These are phyloP conservation scores for Neolamprologus modestus DNA, from an alignment of 2,113 vertebrate species.

Conservation along the genomic window DNA sequence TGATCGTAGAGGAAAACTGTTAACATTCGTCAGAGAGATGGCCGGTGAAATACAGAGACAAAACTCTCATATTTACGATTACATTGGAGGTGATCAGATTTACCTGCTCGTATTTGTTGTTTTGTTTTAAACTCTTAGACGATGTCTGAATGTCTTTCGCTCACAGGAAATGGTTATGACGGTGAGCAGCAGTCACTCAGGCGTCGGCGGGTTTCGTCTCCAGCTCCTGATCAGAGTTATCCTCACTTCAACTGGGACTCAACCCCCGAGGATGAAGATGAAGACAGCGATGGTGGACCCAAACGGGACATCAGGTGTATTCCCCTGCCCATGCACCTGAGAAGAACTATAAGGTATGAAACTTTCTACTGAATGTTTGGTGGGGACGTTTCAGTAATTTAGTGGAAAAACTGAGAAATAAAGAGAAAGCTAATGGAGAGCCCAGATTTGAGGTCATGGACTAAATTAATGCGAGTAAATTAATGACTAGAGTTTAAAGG, in stretches of 20 bases:
- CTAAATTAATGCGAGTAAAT: neutral
- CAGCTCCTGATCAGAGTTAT: neutral
- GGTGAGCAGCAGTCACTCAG: conserved; percentile 33
- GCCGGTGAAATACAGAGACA: neutral
- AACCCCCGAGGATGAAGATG: neutral
- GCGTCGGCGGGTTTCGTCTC: conserved; percentile 5
- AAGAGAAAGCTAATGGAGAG: neutral
- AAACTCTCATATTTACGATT: neutral
- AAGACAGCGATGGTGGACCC: neutral
- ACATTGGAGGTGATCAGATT: neutral
- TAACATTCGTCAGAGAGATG: conserved; percentile 8
- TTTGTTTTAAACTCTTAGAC: neutral
- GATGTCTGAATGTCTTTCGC: neutral
- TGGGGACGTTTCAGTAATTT: neutral
- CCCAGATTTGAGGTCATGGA: neutral
- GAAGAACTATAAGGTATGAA: conserved; percentile 62
- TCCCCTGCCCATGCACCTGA: conserved; percentile 58
- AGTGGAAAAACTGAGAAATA: neutral
- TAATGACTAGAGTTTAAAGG: neutral
- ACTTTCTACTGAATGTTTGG: neutral
- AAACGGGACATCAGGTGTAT: conserved; percentile 27
- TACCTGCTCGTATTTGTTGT: neutral
- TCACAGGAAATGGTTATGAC: neutral
- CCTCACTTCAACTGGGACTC: conserved; percentile 45
- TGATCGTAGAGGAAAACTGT: neutral